Evolutionary conservation across 2,888 invertebrate species (phyloP).

Genomic region (Mamestra brassicae): DNA sequence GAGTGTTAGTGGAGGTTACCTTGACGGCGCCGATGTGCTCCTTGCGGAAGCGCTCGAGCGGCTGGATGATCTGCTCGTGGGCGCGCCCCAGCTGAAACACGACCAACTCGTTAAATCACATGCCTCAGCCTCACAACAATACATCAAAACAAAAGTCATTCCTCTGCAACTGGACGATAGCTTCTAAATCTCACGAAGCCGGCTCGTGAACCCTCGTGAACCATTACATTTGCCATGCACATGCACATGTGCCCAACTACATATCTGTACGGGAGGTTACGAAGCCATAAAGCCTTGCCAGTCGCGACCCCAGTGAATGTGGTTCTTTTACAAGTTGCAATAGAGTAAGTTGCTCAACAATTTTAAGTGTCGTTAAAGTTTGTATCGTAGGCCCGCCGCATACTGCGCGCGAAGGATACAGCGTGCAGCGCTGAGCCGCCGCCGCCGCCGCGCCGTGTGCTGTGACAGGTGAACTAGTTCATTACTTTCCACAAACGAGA

Average conservation of each 20-base stretch:
- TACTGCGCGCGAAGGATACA: not conserved
- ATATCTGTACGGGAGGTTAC: not conserved
- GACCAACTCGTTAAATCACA: not conserved
- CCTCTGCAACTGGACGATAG: not conserved
- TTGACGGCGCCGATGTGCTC: slow-evolving; percentile 98
- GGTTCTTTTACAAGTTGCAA: not conserved
- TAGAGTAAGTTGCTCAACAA: not conserved
- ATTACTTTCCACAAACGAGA: too few species aligned
- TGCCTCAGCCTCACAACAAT: too few species aligned
- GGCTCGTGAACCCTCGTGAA: too few species aligned
- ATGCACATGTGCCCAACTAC: not conserved
- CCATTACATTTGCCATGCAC: not conserved
- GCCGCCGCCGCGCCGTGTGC: too few species aligned
- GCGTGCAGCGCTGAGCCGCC: too few species aligned
- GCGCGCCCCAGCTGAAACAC: slow-evolving; percentile 95
- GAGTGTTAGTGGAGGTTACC: slow-evolving; percentile 85
- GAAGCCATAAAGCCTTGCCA: not conserved
- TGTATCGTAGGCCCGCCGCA: not conserved
- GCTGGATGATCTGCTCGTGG: slow-evolving; percentile 97
- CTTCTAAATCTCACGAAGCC: not conserved
- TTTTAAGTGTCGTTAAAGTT: not conserved
- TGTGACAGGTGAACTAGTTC: too few species aligned
- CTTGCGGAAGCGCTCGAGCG: slow-evolving; percentile 98
- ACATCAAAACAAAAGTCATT: too few species aligned
- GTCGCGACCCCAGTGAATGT: not conserved